Evolutionary conservation across 2,888 invertebrate genomes (phyloP).

Genomic region (Dichetophora obliterata): DNA sequence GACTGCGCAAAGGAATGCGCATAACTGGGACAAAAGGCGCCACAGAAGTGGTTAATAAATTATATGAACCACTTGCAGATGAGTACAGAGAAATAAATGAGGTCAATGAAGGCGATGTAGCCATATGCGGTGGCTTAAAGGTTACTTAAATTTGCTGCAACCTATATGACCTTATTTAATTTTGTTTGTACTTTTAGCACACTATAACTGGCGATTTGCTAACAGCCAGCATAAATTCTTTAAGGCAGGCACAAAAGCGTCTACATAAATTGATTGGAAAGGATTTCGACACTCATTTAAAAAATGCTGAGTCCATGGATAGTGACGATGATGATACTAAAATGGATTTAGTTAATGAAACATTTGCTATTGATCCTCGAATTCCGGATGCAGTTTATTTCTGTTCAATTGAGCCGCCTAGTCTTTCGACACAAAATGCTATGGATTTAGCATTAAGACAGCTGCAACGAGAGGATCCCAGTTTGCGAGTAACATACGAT

Average conservation of each 20-base stretch:
- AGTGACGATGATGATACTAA: conserved; percentile 60
- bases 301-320: conserved; percentile 45
- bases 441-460: conserved; percentile 86
- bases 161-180: background rate
- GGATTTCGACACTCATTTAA: background rate
- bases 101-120: conserved; percentile 85
- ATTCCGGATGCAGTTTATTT: conserved; percentile 97
- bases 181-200: conserved; percentile 50
- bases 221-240: conserved; percentile 73
- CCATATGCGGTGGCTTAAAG: conserved; percentile 88
- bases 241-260: conserved; percentile 74
- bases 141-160: conserved; percentile 71
- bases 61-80: conserved; percentile 86
- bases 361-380: conserved; percentile 73
- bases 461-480: conserved; percentile 92
- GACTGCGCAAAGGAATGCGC: conserved; percentile 75
- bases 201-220: conserved; percentile 84
- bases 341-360: conserved; percentile 53
- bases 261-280: conserved; percentile 57
- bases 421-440: conserved; percentile 78
- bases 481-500: conserved; percentile 81
- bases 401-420: conserved; percentile 94
- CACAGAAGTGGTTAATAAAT: conserved; percentile 62
- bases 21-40: conserved; percentile 58
- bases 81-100: conserved; percentile 83